phyloP scores from a whole-genome alignment of 2,888 invertebrate species.

The Eledone cirrhosa region DNA sequence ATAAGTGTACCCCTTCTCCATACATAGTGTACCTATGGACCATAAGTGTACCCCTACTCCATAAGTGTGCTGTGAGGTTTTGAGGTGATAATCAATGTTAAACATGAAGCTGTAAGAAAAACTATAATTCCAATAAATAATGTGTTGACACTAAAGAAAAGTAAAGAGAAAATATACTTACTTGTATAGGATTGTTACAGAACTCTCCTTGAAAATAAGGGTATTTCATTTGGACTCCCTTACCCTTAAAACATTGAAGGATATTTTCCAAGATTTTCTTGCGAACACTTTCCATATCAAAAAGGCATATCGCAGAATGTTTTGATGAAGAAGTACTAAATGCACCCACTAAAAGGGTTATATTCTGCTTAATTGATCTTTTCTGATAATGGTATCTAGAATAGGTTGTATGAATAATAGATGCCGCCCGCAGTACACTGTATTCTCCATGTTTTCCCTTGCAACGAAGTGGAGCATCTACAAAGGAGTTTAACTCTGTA shows the following conservation, averaged over 20 bases:
- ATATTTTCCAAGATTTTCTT: slow-evolving; percentile 51
- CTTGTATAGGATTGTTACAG: background rate
- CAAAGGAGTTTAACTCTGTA: slow-evolving; percentile 95
- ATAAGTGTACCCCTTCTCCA: too few relatives aligned
- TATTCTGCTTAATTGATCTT: slow-evolving; percentile 41
- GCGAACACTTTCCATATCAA: slow-evolving; percentile 52
- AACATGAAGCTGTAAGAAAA: too few relatives aligned
- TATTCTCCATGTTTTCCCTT: slow-evolving; percentile 72
- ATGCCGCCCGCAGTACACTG: slow-evolving; percentile 93
- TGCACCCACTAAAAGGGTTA: slow-evolving; percentile 69
- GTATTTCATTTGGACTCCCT: slow-evolving; percentile 31
- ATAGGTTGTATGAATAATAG: slow-evolving; percentile 91
- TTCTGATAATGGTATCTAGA: slow-evolving; percentile 79
- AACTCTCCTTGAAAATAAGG: slow-evolving; percentile 25
- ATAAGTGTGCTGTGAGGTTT: too few relatives aligned
- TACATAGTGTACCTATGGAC: too few relatives aligned
- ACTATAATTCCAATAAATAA: too few relatives aligned
- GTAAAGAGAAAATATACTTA: too few relatives aligned
- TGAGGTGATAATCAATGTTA: too few relatives aligned
- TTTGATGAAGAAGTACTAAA: slow-evolving; percentile 76
- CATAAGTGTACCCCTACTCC: too few relatives aligned
- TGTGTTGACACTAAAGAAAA: too few relatives aligned
- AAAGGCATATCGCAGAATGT: slow-evolving; percentile 58
- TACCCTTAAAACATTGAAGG: slow-evolving; percentile 50
- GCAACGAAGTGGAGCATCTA: slow-evolving; percentile 96